Percentiles rank a stretch among this genome's conserved stretches.
phyloP scores from a whole-genome alignment of 2,888 invertebrate genomes.

The Ethmia dodecea region DNA sequence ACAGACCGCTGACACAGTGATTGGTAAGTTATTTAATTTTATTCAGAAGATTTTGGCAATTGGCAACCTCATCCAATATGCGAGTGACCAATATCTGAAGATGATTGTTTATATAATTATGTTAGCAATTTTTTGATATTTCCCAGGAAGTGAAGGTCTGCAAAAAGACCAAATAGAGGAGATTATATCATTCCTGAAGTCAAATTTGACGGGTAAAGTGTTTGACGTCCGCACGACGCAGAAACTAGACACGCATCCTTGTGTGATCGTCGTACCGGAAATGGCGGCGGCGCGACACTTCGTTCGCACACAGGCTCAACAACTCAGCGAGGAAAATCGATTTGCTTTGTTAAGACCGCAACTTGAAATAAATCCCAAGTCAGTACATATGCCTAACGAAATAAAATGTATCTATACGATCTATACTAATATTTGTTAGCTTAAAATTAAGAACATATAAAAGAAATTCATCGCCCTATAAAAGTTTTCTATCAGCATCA shows the following conservation, averaged over 20 bases:
- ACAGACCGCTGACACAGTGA: conserved; percentile 74
- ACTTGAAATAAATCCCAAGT: conserved; percentile 96
- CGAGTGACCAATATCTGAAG: no score
- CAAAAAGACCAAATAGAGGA: conserved; percentile 86
- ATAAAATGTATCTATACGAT: no score
- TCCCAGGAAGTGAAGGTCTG: conserved; percentile 80
- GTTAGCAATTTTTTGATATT: neutral
- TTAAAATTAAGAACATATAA: no score
- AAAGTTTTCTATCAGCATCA: no score
- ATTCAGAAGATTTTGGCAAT: neutral
- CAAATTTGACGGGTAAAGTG: conserved; percentile 87
- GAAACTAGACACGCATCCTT: conserved; percentile 92
- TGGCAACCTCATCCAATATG: neutral
- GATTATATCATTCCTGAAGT: conserved; percentile 87
- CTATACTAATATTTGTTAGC: no score
- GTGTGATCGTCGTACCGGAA: conserved; percentile 96
- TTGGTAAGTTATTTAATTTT: conserved; percentile 57
- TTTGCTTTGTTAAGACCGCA: conserved; percentile 93
- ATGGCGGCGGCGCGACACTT: conserved; percentile 98
- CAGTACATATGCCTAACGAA: no score
- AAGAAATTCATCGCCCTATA: no score
- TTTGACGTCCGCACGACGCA: conserved; percentile 89
- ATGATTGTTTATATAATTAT: no score
- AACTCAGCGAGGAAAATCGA: conserved; percentile 89
- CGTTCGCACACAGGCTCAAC: conserved; percentile 90